phyloP scores from a whole-genome alignment of 2,888 invertebrate species.

The Phyto melanocephala region DNA sequence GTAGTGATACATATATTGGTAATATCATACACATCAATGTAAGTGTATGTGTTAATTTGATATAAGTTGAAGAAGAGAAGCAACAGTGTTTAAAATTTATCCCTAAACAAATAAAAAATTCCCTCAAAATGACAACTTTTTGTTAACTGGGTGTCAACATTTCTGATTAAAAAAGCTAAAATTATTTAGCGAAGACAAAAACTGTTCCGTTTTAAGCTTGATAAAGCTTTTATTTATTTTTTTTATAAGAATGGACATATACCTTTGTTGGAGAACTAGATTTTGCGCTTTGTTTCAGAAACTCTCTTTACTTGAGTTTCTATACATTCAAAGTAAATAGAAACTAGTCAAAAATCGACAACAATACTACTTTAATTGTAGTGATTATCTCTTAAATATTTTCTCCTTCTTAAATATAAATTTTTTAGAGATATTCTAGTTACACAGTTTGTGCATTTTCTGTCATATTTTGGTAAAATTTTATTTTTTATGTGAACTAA shows the following conservation, averaged over 20 bases:
- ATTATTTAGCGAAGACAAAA: background rate
- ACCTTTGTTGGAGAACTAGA: background rate
- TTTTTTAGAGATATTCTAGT: too few species aligned
- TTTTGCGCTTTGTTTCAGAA: conserved; percentile 4
- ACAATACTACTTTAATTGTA: background rate
- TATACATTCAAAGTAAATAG: background rate
- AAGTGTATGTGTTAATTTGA: conserved; percentile 1
- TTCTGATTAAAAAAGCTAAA: background rate
- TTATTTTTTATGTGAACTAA: too few species aligned
- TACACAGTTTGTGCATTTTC: too few species aligned
- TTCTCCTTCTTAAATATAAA: too few species aligned
- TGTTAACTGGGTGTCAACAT: too few species aligned
- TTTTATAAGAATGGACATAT: too few species aligned
- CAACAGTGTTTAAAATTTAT: conserved; percentile 53
- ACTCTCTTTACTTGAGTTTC: too few species aligned
- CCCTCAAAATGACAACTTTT: background rate
- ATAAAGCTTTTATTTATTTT: too few species aligned
- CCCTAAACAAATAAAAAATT: conserved; percentile 37
- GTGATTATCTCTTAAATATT: too few species aligned
- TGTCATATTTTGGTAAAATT: too few species aligned
- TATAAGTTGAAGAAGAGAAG: conserved; percentile 33
- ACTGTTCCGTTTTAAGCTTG: too few species aligned
- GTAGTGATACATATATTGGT: background rate
- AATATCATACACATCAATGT: background rate
- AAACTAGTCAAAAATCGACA: conserved; percentile 10